Evolutionary conservation across 2,888 invertebrate genomes (phyloP).

Genomic region (Panzeria rudis): DNA sequence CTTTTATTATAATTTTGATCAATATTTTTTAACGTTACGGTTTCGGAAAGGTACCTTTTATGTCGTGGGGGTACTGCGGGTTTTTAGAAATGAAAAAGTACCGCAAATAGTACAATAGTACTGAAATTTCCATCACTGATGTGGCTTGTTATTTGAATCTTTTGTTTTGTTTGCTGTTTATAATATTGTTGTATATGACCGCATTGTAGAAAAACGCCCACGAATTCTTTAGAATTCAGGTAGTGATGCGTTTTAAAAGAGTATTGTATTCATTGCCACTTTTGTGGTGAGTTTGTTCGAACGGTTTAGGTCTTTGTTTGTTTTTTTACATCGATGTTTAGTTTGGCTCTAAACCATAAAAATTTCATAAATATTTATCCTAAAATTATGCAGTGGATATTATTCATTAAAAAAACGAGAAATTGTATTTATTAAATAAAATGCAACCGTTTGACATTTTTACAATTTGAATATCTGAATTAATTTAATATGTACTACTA

Average conservation of each 20-base stretch:
- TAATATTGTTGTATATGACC: background rate
- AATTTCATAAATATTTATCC: slow-evolving; percentile 5
- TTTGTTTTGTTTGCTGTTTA: slow-evolving; percentile 9
- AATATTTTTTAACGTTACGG: no score
- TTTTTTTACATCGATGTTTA: background rate
- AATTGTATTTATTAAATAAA: background rate
- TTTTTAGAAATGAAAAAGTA: no score
- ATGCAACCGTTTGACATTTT: background rate
- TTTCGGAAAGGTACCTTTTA: no score
- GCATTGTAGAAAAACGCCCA: slow-evolving; percentile 61
- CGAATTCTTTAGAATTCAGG: slow-evolving; percentile 52
- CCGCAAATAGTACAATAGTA: no score
- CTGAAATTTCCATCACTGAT: no score
- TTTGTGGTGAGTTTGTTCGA: background rate
- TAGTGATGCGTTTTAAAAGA: background rate
- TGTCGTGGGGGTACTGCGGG: no score
- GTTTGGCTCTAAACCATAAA: background rate
- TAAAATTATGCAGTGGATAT: slow-evolving; percentile 3
- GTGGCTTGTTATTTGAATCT: background rate
- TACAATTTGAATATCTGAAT: no score
- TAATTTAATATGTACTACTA: no score
- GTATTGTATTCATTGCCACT: background rate
- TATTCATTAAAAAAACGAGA: background rate
- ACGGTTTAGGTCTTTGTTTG: slow-evolving; percentile 2
- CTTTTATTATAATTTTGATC: no score